Evolutionary conservation across 92 coral and sea anemone genomes (phyloP), one percentile per base, ranked within the genome.

Genomic region (Epizoanthus ramosus): DNA sequence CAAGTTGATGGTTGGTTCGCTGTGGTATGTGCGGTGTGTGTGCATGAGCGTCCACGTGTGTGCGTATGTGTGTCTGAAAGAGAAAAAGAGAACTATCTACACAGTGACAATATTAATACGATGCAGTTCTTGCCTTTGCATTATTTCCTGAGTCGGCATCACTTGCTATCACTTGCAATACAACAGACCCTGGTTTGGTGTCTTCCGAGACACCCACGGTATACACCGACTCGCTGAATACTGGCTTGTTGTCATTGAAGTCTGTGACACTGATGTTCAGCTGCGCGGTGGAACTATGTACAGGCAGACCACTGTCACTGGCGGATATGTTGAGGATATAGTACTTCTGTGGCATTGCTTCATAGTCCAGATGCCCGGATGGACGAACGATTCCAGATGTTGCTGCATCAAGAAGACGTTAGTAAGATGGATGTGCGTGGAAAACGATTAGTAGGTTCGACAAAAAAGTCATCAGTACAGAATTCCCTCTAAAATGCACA

Each of bases 371-470:
- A 64, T 89, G 90, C 53, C 95, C 87, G 7, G 98, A 91, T 14
- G 98, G 98, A 60, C 95, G 95, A 66, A 95, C 97, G 52, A 93
- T 91, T 67, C 98, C 98, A 50, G 98, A 93, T 16, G 94, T 84
- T 31, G 68, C 98, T 95, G 89, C 24, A 66, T 75, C 24, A 47
- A 53, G 1, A 24, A 45, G 13, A 39, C 2, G 74, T 25, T 57
- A 60, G 31, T 45, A 45, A 45, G 50, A 43, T 43, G 50, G 9
- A 7, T 43, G 50, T 43, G 50, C 50, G 50, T 7, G 5, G 5
- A 43, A 43, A 43, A 7, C 8, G 9, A 43, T 43, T 43, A 43
- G 50, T 35, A 35, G 39, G 4, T 35, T 35, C 39, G 39, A 35
- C 39, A 35, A n/a, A n/a, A n/a, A n/a, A n/a, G n/a, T n/a, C n/a